Percentiles rank a stretch among this genome's conserved stretches.
Evolutionary conservation across 2,113 vertebrate species (phyloP).

Genomic region (Rana temporaria): DNA sequence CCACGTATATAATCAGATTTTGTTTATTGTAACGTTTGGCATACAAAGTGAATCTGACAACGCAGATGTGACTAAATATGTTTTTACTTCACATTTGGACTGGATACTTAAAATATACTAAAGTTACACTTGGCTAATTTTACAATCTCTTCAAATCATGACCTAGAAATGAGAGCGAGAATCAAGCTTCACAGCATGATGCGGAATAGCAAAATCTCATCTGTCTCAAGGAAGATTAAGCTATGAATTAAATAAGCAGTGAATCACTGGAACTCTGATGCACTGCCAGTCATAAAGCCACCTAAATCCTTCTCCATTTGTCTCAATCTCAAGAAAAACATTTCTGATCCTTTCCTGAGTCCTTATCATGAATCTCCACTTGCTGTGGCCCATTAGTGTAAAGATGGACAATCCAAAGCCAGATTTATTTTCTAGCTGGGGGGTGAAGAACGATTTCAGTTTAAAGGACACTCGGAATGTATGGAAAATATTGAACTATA

Average conservation of each 20-base stretch:
- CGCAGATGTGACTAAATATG: slow-evolving; percentile 26
- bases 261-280: slow-evolving; percentile 58
- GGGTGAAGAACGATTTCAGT: slow-evolving; percentile 6
- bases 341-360: slow-evolving; percentile 59
- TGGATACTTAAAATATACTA: slow-evolving; percentile 45
- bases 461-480: slow-evolving; percentile 14
- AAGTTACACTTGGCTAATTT: slow-evolving; percentile 60
- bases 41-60: neutral
- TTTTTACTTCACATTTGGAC: slow-evolving; percentile 42
- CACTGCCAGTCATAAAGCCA: slow-evolving; percentile 47
- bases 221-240: slow-evolving; percentile 48
- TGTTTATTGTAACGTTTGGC: slow-evolving; percentile 32
- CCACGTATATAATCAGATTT: neutral
- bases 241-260: slow-evolving; percentile 50
- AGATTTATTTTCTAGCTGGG: slow-evolving; percentile 63
- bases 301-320: slow-evolving; percentile 56
- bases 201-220: slow-evolving; percentile 52
- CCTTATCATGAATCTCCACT: slow-evolving; percentile 39
- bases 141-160: slow-evolving; percentile 55
- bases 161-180: slow-evolving; percentile 55
- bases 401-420: slow-evolving; percentile 57
- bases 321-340: slow-evolving; percentile 60
- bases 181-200: slow-evolving; percentile 33
- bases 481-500: too few relatives aligned
- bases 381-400: slow-evolving; percentile 17